These are phyloP conservation scores for Heliconius charithonia DNA, from an alignment of 2,888 invertebrate genomes.

Conservation along the genomic window DNA sequence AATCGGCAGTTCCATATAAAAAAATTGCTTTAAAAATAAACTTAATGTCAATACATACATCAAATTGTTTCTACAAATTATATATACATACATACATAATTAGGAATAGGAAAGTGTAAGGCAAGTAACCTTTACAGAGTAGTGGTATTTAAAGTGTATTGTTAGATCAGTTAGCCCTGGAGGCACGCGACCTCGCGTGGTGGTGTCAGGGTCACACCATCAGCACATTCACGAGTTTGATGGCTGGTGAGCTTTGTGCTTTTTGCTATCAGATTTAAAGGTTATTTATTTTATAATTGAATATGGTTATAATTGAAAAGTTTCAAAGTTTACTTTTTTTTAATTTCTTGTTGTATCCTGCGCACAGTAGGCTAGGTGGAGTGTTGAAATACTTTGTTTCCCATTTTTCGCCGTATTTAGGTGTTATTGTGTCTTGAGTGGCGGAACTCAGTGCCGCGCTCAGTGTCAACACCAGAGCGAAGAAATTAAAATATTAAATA, in stretches of 20 bases:
- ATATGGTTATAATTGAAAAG: not conserved
- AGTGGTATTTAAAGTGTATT: conserved; percentile 35
- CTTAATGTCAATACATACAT: not conserved
- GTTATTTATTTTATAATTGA: conserved; percentile 12
- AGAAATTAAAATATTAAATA: too few species aligned
- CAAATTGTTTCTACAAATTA: not conserved
- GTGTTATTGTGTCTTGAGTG: too few species aligned
- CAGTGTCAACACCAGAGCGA: too few species aligned
- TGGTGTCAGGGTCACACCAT: conserved; percentile 62
- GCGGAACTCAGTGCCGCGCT: too few species aligned
- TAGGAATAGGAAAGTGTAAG: conserved; percentile 13
- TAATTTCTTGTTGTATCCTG: too few species aligned
- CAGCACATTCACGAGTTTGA: conserved; percentile 32
- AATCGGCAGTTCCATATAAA: not conserved
- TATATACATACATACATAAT: not conserved
- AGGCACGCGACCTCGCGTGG: conserved; percentile 68
- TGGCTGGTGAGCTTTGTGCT: conserved; percentile 21
- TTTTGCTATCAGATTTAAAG: conserved; percentile 22
- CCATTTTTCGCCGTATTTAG: too few species aligned
- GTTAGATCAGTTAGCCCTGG: conserved; percentile 60
- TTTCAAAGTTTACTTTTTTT: too few species aligned
- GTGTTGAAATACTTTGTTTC: too few species aligned
- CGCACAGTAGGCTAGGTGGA: too few species aligned
- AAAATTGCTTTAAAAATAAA: not conserved
- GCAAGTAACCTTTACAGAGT: conserved; percentile 34